Percentiles rank a stretch among this genome's conserved stretches.
These are phyloP conservation scores for Chironomus riparius DNA, from an alignment of 2,888 invertebrate species.

Conservation along the genomic window DNA sequence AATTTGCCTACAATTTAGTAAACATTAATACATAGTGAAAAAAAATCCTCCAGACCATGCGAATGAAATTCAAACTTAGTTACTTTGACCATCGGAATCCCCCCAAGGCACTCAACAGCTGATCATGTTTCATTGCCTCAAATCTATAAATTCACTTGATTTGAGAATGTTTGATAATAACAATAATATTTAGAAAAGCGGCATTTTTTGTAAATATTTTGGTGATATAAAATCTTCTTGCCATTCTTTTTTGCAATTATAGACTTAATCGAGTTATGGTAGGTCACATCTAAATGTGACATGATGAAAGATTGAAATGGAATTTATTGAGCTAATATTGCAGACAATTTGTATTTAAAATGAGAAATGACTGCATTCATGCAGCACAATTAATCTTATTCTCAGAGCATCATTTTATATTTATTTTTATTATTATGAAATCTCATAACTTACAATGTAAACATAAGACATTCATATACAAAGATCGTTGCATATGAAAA, in stretches of 20 bases:
- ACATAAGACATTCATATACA: not conserved
- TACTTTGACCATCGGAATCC: not conserved
- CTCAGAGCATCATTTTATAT: not conserved
- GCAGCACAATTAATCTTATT: not conserved
- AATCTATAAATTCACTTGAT: not conserved
- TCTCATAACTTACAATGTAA: not conserved
- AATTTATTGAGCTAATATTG: too few species aligned
- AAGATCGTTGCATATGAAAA: too few species aligned
- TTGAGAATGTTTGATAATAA: conserved; percentile 23
- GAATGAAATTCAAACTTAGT: not conserved
- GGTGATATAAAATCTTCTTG: conserved; percentile 15
- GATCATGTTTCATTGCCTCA: conserved; percentile 19
- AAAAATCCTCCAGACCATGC: conserved; percentile 16
- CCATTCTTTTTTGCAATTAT: not conserved
- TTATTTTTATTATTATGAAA: not conserved
- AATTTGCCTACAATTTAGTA: conserved; percentile 22
- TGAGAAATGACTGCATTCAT: not conserved
- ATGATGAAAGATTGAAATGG: too few species aligned
- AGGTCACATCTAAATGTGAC: too few species aligned
- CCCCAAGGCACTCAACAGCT: conserved; percentile 2
- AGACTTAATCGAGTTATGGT: too few species aligned
- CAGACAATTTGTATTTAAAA: not conserved
- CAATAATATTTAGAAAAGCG: conserved; percentile 26
- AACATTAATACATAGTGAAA: conserved; percentile 15
- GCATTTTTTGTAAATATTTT: conserved; percentile 25